Base-by-base conservation (phyloP, 2,797 vertebrate genomes). In the Alfaro cultratus region DNA sequence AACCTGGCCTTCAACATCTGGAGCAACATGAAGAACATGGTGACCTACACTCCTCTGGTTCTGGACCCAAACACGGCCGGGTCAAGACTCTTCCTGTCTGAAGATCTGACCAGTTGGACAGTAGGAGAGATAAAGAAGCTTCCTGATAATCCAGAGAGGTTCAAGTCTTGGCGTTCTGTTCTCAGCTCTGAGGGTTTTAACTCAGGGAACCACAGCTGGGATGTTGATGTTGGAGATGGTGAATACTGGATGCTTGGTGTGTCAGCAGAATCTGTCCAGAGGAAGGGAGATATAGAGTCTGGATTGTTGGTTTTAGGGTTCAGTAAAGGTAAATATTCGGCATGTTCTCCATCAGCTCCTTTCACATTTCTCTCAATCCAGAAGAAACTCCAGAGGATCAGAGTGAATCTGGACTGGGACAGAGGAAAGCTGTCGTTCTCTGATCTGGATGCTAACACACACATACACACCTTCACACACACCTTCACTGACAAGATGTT, bases 31-130 rank as follows among this genome's bases (percentile, higher is more conserved):
- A 26, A 55, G 53, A 3, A 4, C 53, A 11, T 55, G 53, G 53
- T 55, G 53, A 26, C 53, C 53, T 55, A 55, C 26, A 55, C 53
- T 55, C 53, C 53, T 26, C 53, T 55, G 23, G 26, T 26, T 26
- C 53, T 55, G 53, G 53, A 55, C 53, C 53, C 53, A 55, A n/a
- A 55, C 53, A 55, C 10, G 10, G 26, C 53, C 0, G 0, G 1
- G 5, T 3, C 53, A 55, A 0, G 0, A 0, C 26, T 55, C 8
- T 0, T 3, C 1, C 9, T 55, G 26, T 11, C 26, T 55, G 26
- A 55, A 0, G 26, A 55, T 55, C 53, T 55, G 53, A 55, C 26
- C 4, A 1, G 26, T 29, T 10, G 3, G 53, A n/a, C 2, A 11
- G 10, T 1, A 16, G 60, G 29, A 62, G 60, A 34, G 60, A 5